Conservation (phyloP, 2,797 vertebrate genomes). For the Tokudaia tokunoshimensis region DNA sequence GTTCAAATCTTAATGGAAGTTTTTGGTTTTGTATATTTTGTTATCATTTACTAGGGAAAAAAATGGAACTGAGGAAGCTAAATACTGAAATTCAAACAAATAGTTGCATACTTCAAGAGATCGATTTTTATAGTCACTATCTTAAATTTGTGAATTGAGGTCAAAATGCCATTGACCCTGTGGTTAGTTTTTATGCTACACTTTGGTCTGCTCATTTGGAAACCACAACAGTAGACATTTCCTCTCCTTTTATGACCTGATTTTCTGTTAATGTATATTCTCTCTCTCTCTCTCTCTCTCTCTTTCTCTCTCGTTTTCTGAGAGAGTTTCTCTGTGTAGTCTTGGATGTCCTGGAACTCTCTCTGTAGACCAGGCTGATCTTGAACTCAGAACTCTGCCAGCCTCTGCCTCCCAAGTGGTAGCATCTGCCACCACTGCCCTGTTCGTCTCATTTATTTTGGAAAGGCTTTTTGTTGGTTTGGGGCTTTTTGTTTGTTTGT, state of each 20-base stretch:
- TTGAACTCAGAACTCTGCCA: background rate
- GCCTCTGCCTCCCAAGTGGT: background rate
- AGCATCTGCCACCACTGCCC: background rate
- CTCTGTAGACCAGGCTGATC: background rate
- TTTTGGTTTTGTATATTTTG: background rate
- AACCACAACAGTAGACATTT: background rate
- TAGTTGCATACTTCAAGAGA: background rate
- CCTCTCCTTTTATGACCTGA: background rate
- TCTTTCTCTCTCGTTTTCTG: background rate
- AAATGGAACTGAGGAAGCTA: background rate
- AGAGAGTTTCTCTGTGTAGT: background rate
- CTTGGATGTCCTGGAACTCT: background rate
- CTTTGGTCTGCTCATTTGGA: background rate
- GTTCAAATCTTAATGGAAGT: conserved; percentile 24
- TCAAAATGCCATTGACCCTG: background rate
- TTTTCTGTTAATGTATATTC: background rate
- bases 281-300: too few species aligned
- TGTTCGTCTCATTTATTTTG: background rate
- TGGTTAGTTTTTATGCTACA: background rate
- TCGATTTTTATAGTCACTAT: background rate
- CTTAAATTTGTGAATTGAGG: conserved; percentile 13
- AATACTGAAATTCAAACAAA: conserved; percentile 30
- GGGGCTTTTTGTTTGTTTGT: background rate
- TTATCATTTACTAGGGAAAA: background rate
- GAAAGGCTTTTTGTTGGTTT: background rate